Conservation (phyloP, 2,113 vertebrate species). For the Struthio camelus region DNA sequence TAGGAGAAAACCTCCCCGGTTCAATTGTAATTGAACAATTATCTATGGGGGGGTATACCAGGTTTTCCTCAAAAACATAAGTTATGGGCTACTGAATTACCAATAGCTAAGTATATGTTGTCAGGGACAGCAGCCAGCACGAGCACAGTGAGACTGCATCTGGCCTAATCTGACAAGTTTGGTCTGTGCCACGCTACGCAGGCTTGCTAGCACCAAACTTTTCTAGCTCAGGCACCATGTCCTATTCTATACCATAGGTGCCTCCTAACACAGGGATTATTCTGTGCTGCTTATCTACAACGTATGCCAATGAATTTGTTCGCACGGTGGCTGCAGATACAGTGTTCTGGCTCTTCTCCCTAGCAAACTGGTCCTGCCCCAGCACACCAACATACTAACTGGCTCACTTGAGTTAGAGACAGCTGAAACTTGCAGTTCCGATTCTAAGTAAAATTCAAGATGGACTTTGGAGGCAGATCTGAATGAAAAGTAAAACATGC, state of each 20-base stretch:
- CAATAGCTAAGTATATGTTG: too few relatives aligned
- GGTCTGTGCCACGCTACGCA: too few relatives aligned
- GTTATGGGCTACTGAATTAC: too few relatives aligned
- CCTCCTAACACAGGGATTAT: background rate
- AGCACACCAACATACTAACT: background rate
- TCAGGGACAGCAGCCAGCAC: too few relatives aligned
- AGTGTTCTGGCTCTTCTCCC: background rate
- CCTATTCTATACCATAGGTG: background rate
- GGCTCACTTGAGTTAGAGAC: background rate
- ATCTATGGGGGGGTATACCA: too few relatives aligned
- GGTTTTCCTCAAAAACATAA: too few relatives aligned
- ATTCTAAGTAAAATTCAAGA: background rate
- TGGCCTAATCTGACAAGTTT: too few relatives aligned
- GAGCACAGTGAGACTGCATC: too few relatives aligned
- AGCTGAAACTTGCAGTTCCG: background rate
- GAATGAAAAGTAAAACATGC: background rate
- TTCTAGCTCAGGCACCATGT: background rate
- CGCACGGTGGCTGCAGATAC: background rate
- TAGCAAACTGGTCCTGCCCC: background rate
- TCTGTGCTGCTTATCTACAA: background rate
- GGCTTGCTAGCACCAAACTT: too few relatives aligned
- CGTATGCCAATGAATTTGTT: background rate
- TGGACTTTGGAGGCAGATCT: background rate
- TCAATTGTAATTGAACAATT: background rate
- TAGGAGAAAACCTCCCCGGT: background rate